These are phyloP conservation scores for Eolophus roseicapilla DNA, from an alignment of 2,113 vertebrate genomes.

Conservation along the genomic window DNA sequence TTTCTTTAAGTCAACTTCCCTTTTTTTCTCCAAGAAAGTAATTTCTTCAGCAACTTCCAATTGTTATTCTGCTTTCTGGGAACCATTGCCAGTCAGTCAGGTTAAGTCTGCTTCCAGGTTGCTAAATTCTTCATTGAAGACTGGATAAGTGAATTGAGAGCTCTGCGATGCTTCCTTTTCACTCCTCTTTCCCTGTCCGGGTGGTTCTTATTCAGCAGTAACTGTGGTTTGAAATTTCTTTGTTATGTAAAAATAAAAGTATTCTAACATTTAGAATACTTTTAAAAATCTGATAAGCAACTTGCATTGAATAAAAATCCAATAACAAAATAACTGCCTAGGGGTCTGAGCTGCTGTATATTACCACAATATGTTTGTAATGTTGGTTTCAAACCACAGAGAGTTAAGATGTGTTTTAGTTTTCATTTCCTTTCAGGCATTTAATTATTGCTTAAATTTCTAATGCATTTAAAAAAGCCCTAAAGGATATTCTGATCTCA, in stretches of 20 bases:
- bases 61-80: not conserved
- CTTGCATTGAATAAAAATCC: not conserved
- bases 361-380: accelerated
- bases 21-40: not conserved
- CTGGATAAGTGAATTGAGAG: not conserved
- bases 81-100: not conserved
- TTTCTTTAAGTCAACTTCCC: not conserved
- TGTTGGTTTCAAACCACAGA: not conserved
- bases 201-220: not conserved
- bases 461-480: not conserved
- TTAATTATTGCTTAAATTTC: not conserved
- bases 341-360: not conserved
- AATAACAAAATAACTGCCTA: not conserved
- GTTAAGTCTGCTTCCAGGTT: not conserved
- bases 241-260: not conserved
- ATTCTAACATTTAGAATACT: not conserved
- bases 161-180: not conserved
- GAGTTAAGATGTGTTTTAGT: not conserved
- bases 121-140: not conserved
- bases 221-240: not conserved
- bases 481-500: not conserved
- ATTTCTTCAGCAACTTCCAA: not conserved
- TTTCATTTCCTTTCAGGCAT: not conserved
- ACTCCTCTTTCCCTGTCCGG: not conserved
- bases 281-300: not conserved